phyloP scores from a whole-genome alignment of 2,888 invertebrate species.

The Ectemnius continuus region DNA sequence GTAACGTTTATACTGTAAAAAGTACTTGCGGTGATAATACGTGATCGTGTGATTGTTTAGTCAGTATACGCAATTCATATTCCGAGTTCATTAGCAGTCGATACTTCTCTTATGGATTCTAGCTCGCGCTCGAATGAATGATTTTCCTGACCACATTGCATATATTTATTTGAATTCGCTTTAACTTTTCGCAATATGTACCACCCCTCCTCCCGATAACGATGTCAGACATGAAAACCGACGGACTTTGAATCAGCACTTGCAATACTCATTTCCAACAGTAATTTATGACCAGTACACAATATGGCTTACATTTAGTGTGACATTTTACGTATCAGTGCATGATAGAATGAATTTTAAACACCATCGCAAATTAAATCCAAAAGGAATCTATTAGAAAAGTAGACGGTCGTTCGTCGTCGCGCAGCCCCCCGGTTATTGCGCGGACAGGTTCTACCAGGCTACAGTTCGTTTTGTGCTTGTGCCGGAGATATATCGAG shows the following conservation, averaged over 20 bases:
- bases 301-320: conserved; percentile 45
- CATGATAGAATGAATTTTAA: conserved; percentile 26
- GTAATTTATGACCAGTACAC: conserved; percentile 7
- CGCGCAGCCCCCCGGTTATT: background rate
- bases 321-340: conserved; percentile 41
- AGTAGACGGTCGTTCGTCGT: background rate
- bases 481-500: conserved; percentile 20
- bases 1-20: conserved; percentile 32
- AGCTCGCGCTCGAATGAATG: conserved; percentile 3
- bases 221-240: background rate
- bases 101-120: conserved; percentile 9
- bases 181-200: too few species aligned
- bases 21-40: conserved; percentile 43
- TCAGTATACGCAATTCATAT: conserved; percentile 34
- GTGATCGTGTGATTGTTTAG: conserved; percentile 50
- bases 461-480: conserved; percentile 14
- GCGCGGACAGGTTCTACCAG: background rate
- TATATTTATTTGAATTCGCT: conserved; percentile 34
- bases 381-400: background rate
- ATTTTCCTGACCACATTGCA: conserved; percentile 12
- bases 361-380: conserved; percentile 2
- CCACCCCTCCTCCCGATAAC: too few species aligned
- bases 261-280: conserved; percentile 16
- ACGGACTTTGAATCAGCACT: conserved; percentile 12
- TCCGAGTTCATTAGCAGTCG: conserved; percentile 25